Evolutionary conservation across 2,113 vertebrate species (phyloP), one percentile per base, ranked within the genome.

Genomic region (Ceratotherium simum): DNA sequence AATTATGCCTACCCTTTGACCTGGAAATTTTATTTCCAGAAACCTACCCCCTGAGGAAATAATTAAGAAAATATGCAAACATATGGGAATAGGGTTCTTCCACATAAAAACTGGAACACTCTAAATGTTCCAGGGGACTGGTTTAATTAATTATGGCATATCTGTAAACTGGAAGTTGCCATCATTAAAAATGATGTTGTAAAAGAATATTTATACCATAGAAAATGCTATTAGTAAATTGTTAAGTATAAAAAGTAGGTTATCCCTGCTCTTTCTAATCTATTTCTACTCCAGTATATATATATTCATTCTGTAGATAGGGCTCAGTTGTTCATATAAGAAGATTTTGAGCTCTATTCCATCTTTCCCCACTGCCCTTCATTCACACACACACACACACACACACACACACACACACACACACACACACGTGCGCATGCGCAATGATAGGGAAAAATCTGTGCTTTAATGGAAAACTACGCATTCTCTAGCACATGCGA

Each of bases 31-130:
- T 48, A 86, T 21, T 92, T 95, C 84, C 33, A 90, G 90, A 20
- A 95, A 79, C 33, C 20, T 21, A 33, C 29, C 62, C 60, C 29
- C 29, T 2, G 4, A 90, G 94, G 90, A 91, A 79, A 86, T 81
- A 88, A 96, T 67, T 89, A 94, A 90, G 82, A 29, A 93, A 96
- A 42, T 58, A 76, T 7, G 36, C 73, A 93, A 91, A 91, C 54
- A 82, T 73, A 39, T 58, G 72, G 72, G 56, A 67, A 83, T 1
- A 46, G 56, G 11, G 8, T 21, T 86, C 90, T 94, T 48, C 36
- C 27, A 67, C 69, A 46, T 33, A 70, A 85, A 85, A 84, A 75
- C 39, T 93, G n/a, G 70, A 65, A 93, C 2, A 7, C 48, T 82
- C 58, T 92, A 46, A 70, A 60, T 25, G 56, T 85, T 89, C 18